Conservation (phyloP, 2,888 invertebrate species). For the Adineta ricciae region DNA sequence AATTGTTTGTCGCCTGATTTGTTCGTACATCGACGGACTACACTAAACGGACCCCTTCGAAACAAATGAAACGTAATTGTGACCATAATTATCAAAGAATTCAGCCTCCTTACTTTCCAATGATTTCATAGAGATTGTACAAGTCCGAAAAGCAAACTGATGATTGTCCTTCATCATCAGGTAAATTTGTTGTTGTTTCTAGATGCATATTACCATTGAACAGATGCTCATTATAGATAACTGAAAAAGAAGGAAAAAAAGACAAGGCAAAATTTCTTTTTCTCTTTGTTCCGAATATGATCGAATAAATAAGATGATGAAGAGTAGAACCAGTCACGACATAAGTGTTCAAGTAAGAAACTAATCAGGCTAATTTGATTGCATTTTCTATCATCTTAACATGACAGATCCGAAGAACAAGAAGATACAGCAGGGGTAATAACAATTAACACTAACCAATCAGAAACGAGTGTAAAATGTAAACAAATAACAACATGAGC, state of each 20-base stretch:
- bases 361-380: constrained; percentile 4
- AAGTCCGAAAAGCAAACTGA: neutral
- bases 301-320: neutral
- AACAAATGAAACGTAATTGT: neutral
- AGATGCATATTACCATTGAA: neutral
- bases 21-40: constrained; percentile 86
- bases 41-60: constrained; percentile 74
- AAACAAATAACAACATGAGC: neutral
- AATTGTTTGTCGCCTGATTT: constrained; percentile 85
- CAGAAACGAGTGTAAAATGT: neutral
- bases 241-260: neutral
- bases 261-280: neutral
- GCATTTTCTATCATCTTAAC: neutral
- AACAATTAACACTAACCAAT: neutral
- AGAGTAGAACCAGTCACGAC: neutral
- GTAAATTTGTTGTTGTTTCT: neutral
- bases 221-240: neutral
- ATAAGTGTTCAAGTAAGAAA: neutral
- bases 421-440: neutral
- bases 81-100: neutral
- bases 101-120: neutral
- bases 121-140: neutral
- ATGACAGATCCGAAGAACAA: neutral
- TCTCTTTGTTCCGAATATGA: neutral
- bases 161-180: neutral